These are phyloP conservation scores for Oxystoma pomonae DNA, from an alignment of 2,888 invertebrate genomes.

Conservation along the genomic window DNA sequence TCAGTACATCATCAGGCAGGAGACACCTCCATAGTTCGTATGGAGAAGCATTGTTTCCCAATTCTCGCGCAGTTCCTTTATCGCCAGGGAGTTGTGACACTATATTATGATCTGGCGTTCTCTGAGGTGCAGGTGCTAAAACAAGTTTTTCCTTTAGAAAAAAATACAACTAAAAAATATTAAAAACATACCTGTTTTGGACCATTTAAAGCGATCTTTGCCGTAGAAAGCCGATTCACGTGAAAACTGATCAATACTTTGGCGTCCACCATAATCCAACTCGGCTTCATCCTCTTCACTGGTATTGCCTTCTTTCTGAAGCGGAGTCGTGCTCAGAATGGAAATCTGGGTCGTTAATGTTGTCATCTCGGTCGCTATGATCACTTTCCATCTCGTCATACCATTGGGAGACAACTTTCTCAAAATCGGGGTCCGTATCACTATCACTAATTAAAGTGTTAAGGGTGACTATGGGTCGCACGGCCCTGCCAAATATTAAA, in stretches of 20 bases:
- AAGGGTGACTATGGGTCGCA: neutral
- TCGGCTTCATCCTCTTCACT: neutral
- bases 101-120: constrained; percentile 12
- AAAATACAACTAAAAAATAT: neutral
- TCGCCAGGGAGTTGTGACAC: neutral
- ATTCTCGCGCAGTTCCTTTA: neutral
- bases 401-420: neutral
- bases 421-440: neutral
- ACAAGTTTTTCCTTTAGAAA: neutral
- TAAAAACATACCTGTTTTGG: constrained; percentile 5
- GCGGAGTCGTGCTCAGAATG: neutral
- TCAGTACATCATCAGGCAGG: neutral
- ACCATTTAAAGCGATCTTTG: constrained; percentile 14
- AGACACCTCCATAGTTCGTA: neutral
- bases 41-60: neutral
- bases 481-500: neutral
- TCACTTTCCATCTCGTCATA: constrained; percentile 3
- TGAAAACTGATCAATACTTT: neutral
- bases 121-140: constrained; percentile 1
- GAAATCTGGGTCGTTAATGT: neutral
- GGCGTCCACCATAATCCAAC: neutral
- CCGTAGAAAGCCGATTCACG: constrained; percentile 6
- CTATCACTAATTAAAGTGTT: neutral
- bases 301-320: neutral
- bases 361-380: neutral